These are phyloP conservation scores for Pheucticus melanocephalus DNA, from an alignment of 2,113 vertebrate species.

Conservation along the genomic window DNA sequence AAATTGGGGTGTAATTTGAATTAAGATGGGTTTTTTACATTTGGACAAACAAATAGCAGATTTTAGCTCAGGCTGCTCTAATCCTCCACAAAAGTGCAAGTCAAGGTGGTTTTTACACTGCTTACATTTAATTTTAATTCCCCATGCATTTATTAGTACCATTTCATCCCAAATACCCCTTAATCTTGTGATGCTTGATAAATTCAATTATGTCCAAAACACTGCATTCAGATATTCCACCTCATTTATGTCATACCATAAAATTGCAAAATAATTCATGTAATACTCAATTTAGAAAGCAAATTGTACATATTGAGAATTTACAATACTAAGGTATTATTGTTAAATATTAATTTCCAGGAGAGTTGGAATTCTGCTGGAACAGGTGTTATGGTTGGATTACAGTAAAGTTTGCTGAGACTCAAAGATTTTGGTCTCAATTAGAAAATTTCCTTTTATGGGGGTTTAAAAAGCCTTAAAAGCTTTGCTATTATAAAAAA, in stretches of 20 bases:
- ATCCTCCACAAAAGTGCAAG: neutral
- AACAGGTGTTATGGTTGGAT: neutral
- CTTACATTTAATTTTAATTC: neutral
- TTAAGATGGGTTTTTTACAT: neutral
- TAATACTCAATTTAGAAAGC: neutral
- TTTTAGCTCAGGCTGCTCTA: neutral
- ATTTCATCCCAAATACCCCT: neutral
- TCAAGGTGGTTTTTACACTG: neutral
- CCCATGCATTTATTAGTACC: accelerated
- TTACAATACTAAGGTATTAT: neutral
- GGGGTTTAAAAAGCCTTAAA: neutral
- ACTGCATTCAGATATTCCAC: neutral
- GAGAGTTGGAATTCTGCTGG: neutral
- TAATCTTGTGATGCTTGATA: neutral
- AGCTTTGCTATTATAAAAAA: neutral
- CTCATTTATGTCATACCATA: neutral
- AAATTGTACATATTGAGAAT: neutral
- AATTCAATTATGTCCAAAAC: neutral
- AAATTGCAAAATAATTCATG: neutral
- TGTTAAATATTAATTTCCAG: neutral
- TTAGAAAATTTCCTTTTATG: neutral
- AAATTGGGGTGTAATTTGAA: neutral
- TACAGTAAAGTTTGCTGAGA: neutral
- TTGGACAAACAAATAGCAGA: neutral
- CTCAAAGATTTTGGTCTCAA: neutral